A percentile compares a stretch with the other conserved stretches of the same genome.
Conservation (phyloP, 2,113 vertebrate genomes). For the Vidua macroura region DNA sequence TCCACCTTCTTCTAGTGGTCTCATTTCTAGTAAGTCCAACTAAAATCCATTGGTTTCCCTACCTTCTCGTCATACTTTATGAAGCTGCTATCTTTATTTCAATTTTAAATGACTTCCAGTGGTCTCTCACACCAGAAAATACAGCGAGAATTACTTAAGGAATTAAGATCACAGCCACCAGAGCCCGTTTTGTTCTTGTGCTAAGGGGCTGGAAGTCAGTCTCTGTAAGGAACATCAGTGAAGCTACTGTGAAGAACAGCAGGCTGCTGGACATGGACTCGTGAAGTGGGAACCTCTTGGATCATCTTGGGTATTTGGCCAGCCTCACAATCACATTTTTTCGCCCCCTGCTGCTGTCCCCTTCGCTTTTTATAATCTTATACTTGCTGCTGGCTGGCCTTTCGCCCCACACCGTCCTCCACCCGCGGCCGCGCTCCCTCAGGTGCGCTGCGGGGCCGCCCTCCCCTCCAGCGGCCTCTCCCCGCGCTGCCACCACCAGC, state of each 20-base stretch:
- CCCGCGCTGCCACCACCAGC: not conserved
- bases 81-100: not conserved
- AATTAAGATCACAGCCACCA: not conserved
- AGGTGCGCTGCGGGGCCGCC: not conserved
- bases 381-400: fast-evolving
- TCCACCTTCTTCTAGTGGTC: not conserved
- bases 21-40: fast-evolving
- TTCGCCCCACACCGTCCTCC: fast-evolving
- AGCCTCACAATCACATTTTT: not conserved
- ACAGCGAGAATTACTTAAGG: not conserved
- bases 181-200: not conserved
- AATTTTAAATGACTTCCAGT: not conserved
- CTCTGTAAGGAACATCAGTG: not conserved
- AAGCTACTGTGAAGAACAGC: not conserved
- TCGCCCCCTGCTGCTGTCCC: not conserved
- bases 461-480: not conserved
- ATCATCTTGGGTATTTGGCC: not conserved
- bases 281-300: not conserved
- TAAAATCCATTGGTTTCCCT: not conserved
- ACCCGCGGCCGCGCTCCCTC: not conserved
- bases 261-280: fast-evolving
- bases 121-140: not conserved
- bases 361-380: not conserved
- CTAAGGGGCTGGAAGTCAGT: not conserved
- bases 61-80: not conserved